Base-by-base conservation (phyloP, 1,140 invertebrate species). In the Armadillidium nasatum region DNA sequence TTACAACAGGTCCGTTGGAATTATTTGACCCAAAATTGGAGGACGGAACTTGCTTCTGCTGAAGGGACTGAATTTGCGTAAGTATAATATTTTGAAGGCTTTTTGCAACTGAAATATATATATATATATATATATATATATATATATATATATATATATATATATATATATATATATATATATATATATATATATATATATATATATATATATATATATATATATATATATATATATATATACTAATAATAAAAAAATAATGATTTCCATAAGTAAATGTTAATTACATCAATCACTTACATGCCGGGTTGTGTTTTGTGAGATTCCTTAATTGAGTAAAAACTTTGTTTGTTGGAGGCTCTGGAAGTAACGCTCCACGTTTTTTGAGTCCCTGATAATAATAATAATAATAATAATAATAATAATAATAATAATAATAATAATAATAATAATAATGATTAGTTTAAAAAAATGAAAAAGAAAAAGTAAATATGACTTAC, bases 291-390 rank as follows among this genome's bases (percentile, higher is more conserved):
- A 44, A 44, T 15, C 19, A 86, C 86, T 85, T 83, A 87, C 86
- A 87, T n/a, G 86, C 85, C 43, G 86, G 86, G 83, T 87, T 87
- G 77, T 87, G 86, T 80, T 87, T 87, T 50, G 85, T 84, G 43
- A 87, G 82, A 80, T 86, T 87, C 76, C 86, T 85, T 7, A 87
- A 81, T 46, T 86, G 86, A 43, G 85, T 83, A 76, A 85, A 86
- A 7, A 87, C 86, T 11, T 84, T 84, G 78, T 85, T 85, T 46
- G 84, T 83, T 43, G 86, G 85, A 50, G 86, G 86, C 73, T 87
- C 86, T 13, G 87, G 86, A 10, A 87, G 78, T 21, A 87, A 82
- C 11, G 84, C 83, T 50, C 77, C 81, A 75, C 82, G 79, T 67
- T 82, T 76, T 73, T 81, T 77, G 79, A 79, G 50, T 11, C 78